Conservation (phyloP, 2,797 vertebrate genomes). For the Coreius guichenoti region DNA sequence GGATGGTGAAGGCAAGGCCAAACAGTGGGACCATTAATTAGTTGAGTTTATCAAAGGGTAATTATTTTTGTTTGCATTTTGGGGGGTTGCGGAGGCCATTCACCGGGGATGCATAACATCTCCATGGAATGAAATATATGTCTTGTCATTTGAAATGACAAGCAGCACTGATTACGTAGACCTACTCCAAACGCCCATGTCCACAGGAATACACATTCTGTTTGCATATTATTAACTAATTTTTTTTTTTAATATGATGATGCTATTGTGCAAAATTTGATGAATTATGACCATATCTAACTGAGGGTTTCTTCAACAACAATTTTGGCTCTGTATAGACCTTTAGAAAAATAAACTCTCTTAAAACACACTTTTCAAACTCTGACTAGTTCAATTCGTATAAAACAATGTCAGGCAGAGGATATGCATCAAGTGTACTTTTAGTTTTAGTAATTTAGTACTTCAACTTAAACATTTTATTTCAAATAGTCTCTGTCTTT, state of each 20-base stretch:
- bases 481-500: too few species aligned
- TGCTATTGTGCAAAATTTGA: not conserved
- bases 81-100: not conserved
- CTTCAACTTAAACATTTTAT: too few species aligned
- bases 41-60: constrained; percentile 70
- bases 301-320: not conserved
- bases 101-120: constrained; percentile 26
- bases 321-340: not conserved
- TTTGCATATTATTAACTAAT: not conserved
- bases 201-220: not conserved
- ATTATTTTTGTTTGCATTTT: constrained; percentile 60
- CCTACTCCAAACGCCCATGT: not conserved
- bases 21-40: constrained; percentile 69
- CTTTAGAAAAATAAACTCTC: not conserved
- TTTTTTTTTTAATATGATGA: not conserved
- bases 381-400: not conserved
- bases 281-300: not conserved
- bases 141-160: constrained; percentile 31
- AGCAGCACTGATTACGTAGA: constrained; percentile 21
- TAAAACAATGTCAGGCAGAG: too few species aligned
- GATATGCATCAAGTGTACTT: too few species aligned
- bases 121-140: not conserved
- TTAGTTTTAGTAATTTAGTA: too few species aligned
- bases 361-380: not conserved
- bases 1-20: constrained; percentile 65